Percentiles rank a stretch among this genome's conserved stretches.
Evolutionary conservation across 2,888 invertebrate species (phyloP).

Genomic region (Abrostola triplasia): DNA sequence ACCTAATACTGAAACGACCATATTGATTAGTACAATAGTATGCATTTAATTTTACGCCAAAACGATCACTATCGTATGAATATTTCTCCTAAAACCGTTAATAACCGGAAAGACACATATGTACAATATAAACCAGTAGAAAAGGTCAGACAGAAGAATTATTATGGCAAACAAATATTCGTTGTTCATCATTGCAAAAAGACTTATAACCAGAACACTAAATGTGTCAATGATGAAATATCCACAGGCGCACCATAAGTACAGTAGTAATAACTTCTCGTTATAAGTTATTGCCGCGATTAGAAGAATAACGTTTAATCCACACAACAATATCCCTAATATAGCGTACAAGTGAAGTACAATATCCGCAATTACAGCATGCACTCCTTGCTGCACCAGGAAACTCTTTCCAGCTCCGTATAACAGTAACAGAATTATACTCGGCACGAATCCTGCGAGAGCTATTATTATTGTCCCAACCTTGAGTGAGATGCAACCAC

Average conservation of each 20-base stretch:
- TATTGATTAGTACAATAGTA: not conserved
- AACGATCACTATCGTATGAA: slow-evolving; percentile 69
- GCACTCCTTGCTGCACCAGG: slow-evolving; percentile 52
- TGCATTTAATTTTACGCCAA: slow-evolving; percentile 44
- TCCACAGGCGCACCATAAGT: slow-evolving; percentile 64
- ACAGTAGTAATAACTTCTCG: slow-evolving; percentile 68
- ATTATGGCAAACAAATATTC: slow-evolving; percentile 37
- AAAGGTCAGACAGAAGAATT: slow-evolving; percentile 48
- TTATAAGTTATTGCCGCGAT: slow-evolving; percentile 65
- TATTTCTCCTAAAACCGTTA: slow-evolving; percentile 73
- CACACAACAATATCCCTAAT: slow-evolving; percentile 63
- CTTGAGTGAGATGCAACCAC: slow-evolving; percentile 65
- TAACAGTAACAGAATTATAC: slow-evolving; percentile 58
- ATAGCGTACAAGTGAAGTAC: slow-evolving; percentile 62
- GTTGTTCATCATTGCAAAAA: slow-evolving; percentile 42
- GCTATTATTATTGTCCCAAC: slow-evolving; percentile 67
- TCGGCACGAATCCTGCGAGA: slow-evolving; percentile 61
- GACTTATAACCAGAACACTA: slow-evolving; percentile 46
- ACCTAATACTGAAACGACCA: slow-evolving; percentile 16
- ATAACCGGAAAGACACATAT: slow-evolving; percentile 65
- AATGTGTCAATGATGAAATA: slow-evolving; percentile 63
- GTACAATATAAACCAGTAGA: slow-evolving; percentile 66
- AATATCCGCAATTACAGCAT: slow-evolving; percentile 33
- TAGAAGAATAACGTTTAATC: slow-evolving; percentile 62
- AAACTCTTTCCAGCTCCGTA: slow-evolving; percentile 47